Evolutionary conservation across 2,888 invertebrate genomes (phyloP).

Genomic region (Ornithoptera priamus): DNA sequence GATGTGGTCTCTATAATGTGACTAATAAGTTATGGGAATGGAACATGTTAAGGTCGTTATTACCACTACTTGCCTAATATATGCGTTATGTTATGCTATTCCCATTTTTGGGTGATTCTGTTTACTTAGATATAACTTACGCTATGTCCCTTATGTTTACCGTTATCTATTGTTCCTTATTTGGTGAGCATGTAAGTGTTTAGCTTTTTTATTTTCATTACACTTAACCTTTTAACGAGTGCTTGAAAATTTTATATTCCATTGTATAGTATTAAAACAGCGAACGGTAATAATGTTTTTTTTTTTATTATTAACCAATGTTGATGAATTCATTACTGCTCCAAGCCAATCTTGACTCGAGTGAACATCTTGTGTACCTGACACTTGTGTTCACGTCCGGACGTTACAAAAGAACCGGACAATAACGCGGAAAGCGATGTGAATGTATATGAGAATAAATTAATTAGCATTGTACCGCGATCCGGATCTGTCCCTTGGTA

Average conservation of each 20-base stretch:
- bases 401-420: slow-evolving; percentile 21
- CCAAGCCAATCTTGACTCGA: not conserved
- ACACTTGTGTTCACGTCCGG: slow-evolving; percentile 1
- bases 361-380: not conserved
- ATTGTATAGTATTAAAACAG: not conserved
- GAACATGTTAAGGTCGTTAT: slow-evolving; percentile 6
- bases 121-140: slow-evolving; percentile 4
- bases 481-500: slow-evolving; percentile 39
- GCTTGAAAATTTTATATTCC: not conserved
- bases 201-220: slow-evolving; percentile 1
- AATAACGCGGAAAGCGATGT: slow-evolving; percentile 19
- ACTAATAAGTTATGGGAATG: slow-evolving; percentile 15
- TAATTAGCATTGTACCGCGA: slow-evolving; percentile 59
- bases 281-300: not conserved
- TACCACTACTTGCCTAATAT: slow-evolving; percentile 15
- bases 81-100: slow-evolving; percentile 1
- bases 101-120: slow-evolving; percentile 19
- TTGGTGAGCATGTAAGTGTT: slow-evolving; percentile 8
- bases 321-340: not conserved
- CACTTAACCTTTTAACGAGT: not conserved
- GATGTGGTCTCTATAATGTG: slow-evolving; percentile 13
- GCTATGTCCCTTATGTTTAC: slow-evolving; percentile 6
- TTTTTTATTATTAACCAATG: not conserved
- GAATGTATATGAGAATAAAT: slow-evolving; percentile 59
- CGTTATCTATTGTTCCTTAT: slow-evolving; percentile 26